These are phyloP conservation scores for Hydra vulgaris DNA, from an alignment of 30 jellyfish, hydroid and myxozoan genomes.

Conservation along the genomic window DNA sequence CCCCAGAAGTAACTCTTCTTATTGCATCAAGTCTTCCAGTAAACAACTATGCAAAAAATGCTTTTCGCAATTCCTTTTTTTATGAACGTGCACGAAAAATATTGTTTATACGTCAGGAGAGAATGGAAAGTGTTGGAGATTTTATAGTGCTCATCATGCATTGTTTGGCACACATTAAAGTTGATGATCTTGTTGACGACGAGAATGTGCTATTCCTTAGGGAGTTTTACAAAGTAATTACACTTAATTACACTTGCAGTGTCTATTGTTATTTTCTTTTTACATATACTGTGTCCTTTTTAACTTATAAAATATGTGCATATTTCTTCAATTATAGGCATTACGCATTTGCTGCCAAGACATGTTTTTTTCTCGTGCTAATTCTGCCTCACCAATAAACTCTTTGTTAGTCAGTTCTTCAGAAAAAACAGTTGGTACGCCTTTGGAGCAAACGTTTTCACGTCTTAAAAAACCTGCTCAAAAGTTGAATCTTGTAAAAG, in stretches of 20 bases:
- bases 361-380: constrained; percentile 89
- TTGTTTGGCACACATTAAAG: constrained; percentile 89
- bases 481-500: constrained; percentile 63
- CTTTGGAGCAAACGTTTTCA: constrained; percentile 60
- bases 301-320: background rate
- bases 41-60: constrained; percentile 79
- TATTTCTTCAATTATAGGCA: constrained; percentile 47
- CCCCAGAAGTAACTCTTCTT: constrained; percentile 84
- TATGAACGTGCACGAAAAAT: constrained; percentile 81
- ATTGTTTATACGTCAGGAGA: constrained; percentile 74
- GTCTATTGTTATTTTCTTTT: background rate
- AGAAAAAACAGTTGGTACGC: background rate
- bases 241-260: too few species aligned
- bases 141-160: constrained; percentile 82
- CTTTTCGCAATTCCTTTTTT: constrained; percentile 92
- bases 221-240: constrained; percentile 85
- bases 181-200: constrained; percentile 75
- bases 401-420: constrained; percentile 13
- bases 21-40: constrained; percentile 89
- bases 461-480: constrained; percentile 52
- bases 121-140: constrained; percentile 96
- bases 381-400: constrained; percentile 47
- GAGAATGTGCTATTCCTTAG: constrained; percentile 65
- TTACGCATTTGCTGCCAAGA: constrained; percentile 95
- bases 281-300: background rate